phyloP scores from a whole-genome alignment of 2,113 vertebrate genomes.

The Vulpes ferrilata region DNA sequence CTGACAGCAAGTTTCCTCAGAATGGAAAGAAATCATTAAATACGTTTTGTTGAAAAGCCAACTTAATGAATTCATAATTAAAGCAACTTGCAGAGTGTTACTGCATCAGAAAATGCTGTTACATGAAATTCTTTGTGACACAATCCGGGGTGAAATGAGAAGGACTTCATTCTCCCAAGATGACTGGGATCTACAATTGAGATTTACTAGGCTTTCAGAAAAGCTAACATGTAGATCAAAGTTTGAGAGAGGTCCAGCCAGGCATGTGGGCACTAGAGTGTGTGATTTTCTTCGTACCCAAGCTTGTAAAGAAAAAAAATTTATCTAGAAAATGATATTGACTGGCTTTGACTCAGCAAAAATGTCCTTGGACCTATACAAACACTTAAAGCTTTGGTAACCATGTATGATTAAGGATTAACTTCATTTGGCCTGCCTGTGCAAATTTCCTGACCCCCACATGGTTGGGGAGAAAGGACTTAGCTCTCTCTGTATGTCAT shows the following conservation, averaged over 20 bases:
- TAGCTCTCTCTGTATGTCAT: neutral
- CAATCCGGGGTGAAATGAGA: neutral
- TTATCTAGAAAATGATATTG: constrained; percentile 1
- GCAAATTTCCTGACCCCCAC: neutral
- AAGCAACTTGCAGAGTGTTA: neutral
- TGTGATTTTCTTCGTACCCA: neutral
- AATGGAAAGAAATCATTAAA: neutral
- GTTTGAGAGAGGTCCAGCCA: neutral
- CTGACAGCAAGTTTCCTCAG: neutral
- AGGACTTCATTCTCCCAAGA: neutral
- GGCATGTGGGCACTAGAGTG: neutral
- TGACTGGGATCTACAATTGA: neutral
- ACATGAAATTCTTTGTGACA: neutral
- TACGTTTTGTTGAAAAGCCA: neutral
- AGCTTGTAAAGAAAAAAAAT: neutral
- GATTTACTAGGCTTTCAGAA: neutral
- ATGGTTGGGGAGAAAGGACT: neutral
- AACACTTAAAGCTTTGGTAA: neutral
- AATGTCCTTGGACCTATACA: neutral
- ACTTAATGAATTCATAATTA: constrained; percentile 22
- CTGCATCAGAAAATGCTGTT: constrained; percentile 3
- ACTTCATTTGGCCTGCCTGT: neutral
- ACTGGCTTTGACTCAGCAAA: neutral
- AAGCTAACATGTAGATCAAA: neutral
- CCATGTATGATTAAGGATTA: neutral